phyloP scores from a whole-genome alignment of 2,888 invertebrate species.

The Drosophila anomalipes region DNA sequence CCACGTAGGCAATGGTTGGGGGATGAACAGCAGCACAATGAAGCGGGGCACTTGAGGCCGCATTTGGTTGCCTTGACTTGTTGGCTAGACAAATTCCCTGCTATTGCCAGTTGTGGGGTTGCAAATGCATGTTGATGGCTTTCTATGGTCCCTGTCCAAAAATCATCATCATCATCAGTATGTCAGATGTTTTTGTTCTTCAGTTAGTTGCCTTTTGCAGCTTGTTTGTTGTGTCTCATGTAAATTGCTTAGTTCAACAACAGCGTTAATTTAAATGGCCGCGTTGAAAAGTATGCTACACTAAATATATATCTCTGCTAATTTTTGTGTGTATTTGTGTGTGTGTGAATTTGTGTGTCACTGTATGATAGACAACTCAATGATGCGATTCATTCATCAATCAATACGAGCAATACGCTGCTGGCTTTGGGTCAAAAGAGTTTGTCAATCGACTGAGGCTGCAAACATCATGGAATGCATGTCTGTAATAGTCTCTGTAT shows the following conservation, averaged over 20 bases:
- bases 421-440: conserved; percentile 63
- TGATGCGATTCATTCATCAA: conserved; percentile 59
- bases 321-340: background rate
- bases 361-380: conserved; percentile 36
- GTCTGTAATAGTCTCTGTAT: conserved; percentile 14
- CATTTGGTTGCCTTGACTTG: conserved; percentile 65
- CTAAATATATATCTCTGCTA: background rate
- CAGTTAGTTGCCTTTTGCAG: conserved; percentile 18
- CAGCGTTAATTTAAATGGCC: conserved; percentile 12
- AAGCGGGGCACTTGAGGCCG: conserved; percentile 50
- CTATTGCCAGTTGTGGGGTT: conserved; percentile 4
- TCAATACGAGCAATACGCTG: conserved; percentile 56
- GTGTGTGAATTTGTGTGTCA: background rate
- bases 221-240: conserved; percentile 30
- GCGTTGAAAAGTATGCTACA: conserved; percentile 44
- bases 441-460: conserved; percentile 50
- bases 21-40: conserved; percentile 40
- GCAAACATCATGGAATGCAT: conserved; percentile 30
- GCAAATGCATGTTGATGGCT: conserved; percentile 27
- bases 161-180: conserved; percentile 22
- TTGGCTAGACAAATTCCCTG: conserved; percentile 35
- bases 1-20: background rate
- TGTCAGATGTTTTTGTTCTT: conserved; percentile 4
- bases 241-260: conserved; percentile 39
- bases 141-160: conserved; percentile 20